Conservation (phyloP, 2,797 vertebrate genomes). For the Mycteria americana region DNA sequence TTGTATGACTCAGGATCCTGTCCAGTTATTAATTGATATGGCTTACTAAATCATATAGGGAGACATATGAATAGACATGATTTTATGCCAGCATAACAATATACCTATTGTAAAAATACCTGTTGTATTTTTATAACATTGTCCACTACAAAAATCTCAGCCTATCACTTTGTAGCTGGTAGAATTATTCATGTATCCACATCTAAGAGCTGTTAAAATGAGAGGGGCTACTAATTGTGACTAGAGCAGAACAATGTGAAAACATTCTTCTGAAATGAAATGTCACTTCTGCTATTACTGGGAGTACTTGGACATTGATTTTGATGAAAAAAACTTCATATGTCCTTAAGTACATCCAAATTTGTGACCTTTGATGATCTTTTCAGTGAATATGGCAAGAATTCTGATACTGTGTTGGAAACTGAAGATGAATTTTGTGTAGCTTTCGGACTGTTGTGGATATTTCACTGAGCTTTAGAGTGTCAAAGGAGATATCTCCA, state of each 20-base stretch:
- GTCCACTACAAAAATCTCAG: neutral
- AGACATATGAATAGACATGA: neutral
- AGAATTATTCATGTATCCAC: neutral
- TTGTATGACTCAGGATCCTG: neutral
- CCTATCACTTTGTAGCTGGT: neutral
- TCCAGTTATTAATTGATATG: neutral
- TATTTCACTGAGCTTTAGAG: neutral
- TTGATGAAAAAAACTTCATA: neutral
- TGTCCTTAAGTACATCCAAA: neutral
- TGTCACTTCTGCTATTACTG: neutral
- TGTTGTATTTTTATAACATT: neutral
- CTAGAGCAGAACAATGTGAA: neutral
- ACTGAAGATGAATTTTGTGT: neutral
- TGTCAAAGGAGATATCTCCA: neutral
- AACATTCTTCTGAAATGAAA: neutral
- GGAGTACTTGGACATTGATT: neutral
- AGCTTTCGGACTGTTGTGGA: neutral
- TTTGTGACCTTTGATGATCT: neutral
- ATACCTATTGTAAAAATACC: neutral
- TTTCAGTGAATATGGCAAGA: neutral
- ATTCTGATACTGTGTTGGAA: neutral
- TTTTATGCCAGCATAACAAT: neutral
- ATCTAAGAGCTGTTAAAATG: neutral
- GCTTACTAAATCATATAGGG: neutral
- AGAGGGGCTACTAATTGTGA: neutral